Percentiles rank a stretch among this genome's conserved stretches.
phyloP scores from a whole-genome alignment of 2,797 vertebrate species.

The Clamator glandarius region DNA sequence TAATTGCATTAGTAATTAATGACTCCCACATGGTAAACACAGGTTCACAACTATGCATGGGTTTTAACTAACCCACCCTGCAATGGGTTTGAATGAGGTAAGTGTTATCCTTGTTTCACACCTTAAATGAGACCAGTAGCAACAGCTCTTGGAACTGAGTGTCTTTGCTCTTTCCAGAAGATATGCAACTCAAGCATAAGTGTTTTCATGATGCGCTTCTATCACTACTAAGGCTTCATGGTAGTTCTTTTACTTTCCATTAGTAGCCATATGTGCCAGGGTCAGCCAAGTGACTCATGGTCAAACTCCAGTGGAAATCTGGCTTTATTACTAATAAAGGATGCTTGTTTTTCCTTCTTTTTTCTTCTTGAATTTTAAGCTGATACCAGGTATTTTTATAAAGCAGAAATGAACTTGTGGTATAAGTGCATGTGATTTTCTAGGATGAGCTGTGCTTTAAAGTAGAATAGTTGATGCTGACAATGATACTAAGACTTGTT shows the following conservation, averaged over 20 bases:
- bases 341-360: background rate
- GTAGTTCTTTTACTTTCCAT: background rate
- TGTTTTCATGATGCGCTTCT: background rate
- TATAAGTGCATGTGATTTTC: background rate
- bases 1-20: conserved; percentile 43
- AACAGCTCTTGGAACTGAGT: background rate
- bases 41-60: background rate
- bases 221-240: background rate
- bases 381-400: background rate
- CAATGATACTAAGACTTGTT: background rate
- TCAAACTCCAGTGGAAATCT: background rate
- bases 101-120: background rate
- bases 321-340: background rate
- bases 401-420: background rate
- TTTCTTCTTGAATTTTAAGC: background rate
- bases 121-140: background rate
- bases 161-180: background rate
- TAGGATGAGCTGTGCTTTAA: background rate
- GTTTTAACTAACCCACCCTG: background rate
- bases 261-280: background rate
- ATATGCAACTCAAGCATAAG: background rate
- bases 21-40: background rate
- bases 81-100: background rate
- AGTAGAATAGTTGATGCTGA: background rate
- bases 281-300: background rate